A percentile compares a stretch with the other conserved stretches of the same genome.
Conservation (phyloP, 1,140 invertebrate genomes). For the Colletes gigas region DNA sequence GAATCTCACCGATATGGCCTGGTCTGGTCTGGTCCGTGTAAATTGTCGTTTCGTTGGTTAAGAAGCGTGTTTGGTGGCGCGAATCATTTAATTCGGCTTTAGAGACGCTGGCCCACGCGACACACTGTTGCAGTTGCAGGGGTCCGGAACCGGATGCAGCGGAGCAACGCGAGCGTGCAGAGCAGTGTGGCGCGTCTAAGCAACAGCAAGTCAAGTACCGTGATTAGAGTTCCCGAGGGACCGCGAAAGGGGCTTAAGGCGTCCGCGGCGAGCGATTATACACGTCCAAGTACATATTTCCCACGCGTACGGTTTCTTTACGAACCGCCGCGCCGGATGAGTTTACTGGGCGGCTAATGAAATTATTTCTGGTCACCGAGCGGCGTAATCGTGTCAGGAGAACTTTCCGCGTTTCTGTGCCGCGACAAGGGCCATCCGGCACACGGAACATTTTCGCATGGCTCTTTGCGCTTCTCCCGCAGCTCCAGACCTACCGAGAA, state of each 20-base stretch:
- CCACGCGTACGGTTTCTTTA: constrained; percentile 53
- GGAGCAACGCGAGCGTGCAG: neutral
- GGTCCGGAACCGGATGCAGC: neutral
- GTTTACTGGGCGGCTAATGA: constrained; percentile 59
- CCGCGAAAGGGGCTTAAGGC: constrained; percentile 7
- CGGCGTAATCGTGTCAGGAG: constrained; percentile 52
- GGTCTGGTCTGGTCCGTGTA: constrained; percentile 15
- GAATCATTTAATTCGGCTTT: constrained; percentile 39
- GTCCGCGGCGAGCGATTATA: constrained; percentile 33
- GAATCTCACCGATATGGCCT: constrained; percentile 2
- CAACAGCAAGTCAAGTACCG: constrained; percentile 41
- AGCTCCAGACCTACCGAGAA: constrained; percentile 46
- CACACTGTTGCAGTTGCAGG: too few species aligned
- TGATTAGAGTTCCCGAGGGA: constrained; percentile 35
- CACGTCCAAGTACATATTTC: constrained; percentile 43
- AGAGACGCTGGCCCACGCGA: neutral
- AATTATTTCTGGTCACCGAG: constrained; percentile 66
- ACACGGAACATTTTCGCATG: constrained; percentile 40
- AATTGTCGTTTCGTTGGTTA: constrained; percentile 35
- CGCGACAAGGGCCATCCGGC: constrained; percentile 55
- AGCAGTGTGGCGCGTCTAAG: neutral
- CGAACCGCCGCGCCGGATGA: constrained; percentile 54
- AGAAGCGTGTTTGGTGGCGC: constrained; percentile 25
- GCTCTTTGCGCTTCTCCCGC: constrained; percentile 51
- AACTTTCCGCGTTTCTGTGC: constrained; percentile 61